These are phyloP conservation scores for Marmota flaviventris DNA, from an alignment of 2,113 vertebrate species.

Conservation along the genomic window DNA sequence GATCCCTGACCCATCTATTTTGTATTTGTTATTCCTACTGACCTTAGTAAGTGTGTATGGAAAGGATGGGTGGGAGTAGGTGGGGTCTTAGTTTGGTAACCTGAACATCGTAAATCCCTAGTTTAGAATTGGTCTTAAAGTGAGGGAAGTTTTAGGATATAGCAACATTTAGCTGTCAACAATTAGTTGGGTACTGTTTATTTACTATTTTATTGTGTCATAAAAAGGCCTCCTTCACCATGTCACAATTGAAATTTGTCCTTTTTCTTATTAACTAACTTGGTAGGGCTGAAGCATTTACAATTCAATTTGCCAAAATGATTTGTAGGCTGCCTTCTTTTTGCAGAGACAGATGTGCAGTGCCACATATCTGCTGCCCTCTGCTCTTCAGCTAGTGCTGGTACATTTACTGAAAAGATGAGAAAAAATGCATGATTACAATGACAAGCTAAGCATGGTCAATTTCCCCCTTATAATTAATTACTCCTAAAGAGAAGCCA, in stretches of 20 bases:
- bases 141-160: background rate
- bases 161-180: background rate
- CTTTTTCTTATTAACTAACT: constrained; percentile 8
- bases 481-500: background rate
- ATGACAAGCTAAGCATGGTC: background rate
- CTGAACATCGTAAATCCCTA: background rate
- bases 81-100: background rate
- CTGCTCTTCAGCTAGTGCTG: background rate
- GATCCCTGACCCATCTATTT: background rate
- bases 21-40: background rate
- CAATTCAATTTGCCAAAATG: background rate
- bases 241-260: background rate
- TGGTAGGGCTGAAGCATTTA: background rate
- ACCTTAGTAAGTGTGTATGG: background rate
- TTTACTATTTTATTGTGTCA: constrained; percentile 53
- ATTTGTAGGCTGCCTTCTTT: background rate
- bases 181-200: background rate
- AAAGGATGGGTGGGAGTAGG: background rate
- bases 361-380: background rate
- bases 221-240: background rate
- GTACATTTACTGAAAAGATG: background rate
- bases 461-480: background rate
- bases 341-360: background rate
- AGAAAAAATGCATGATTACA: background rate
- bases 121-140: background rate